These are phyloP conservation scores for Elmis aenea DNA, from an alignment of 2,888 invertebrate genomes.

Conservation along the genomic window DNA sequence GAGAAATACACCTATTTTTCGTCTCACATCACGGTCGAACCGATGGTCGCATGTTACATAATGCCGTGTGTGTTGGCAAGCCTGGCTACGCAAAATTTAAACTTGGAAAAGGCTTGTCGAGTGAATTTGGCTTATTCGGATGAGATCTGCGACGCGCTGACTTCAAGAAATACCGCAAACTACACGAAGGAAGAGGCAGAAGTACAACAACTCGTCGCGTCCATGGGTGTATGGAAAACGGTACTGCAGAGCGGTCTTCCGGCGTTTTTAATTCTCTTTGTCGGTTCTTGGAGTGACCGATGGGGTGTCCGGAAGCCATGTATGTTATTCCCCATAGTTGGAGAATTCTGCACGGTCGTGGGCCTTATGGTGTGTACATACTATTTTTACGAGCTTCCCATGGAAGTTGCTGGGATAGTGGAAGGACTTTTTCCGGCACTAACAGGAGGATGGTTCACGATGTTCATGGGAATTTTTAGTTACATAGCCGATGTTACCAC, in stretches of 20 bases:
- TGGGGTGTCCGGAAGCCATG: conserved; percentile 70
- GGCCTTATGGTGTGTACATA: conserved; percentile 76
- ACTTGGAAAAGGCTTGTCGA: conserved; percentile 80
- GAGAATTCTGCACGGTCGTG: conserved; percentile 73
- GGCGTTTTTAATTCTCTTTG: conserved; percentile 74
- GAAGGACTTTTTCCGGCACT: conserved; percentile 78
- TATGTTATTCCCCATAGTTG: conserved; percentile 76
- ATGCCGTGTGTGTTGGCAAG: conserved; percentile 61
- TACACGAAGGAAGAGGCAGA: conserved; percentile 58
- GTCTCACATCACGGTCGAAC: conserved; percentile 68
- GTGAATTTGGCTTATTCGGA: conserved; percentile 71
- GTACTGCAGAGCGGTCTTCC: conserved; percentile 77
- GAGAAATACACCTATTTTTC: conserved; percentile 56
- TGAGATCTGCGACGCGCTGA: conserved; percentile 71
- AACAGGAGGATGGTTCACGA: conserved; percentile 83
- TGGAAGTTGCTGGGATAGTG: conserved; percentile 74
- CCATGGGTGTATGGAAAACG: conserved; percentile 82
- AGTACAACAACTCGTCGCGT: conserved; percentile 53
- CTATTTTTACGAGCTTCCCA: conserved; percentile 71
- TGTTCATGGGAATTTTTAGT: conserved; percentile 87
- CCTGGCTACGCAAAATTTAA: conserved; percentile 77
- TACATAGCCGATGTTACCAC: conserved; percentile 85
- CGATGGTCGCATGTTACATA: conserved; percentile 70
- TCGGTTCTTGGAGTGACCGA: conserved; percentile 74
- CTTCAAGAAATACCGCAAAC: conserved; percentile 64